Evolutionary conservation across 1,140 invertebrate genomes (phyloP), one percentile per base, ranked within the genome.

Genomic region (Rhyacophila brunnea): DNA sequence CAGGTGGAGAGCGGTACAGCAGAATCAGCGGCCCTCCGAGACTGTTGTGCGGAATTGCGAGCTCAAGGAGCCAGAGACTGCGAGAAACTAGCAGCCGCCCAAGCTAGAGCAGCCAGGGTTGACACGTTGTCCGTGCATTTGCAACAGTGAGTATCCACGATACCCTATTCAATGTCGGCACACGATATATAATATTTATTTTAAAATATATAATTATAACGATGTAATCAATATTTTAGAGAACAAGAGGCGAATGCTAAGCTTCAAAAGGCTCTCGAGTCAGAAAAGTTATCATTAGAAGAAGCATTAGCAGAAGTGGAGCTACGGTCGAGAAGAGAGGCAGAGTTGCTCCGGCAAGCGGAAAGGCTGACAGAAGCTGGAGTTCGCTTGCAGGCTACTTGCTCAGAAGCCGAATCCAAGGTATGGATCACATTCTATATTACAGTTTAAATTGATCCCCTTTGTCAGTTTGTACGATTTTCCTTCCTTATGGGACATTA

Each of bases 91-190:
- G 75, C 77, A 0, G 71, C 73, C 0, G 57, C 77, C 14, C 47
- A 75, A 11, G 75, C 77, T 1, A 66, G 71, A n/a, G 77, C 75
- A 0, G 74, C 77, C 1, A 60, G 75, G 0, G 72, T 73, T 0
- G 77, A 78, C 57, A 71, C 74, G 1, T 68, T 79, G 3, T 65
- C 67, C n/a, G 67, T 68, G 0, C 77, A 77, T 44, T 49, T 79
- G 20, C 68, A 77, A 46, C 71, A 75, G 76, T 78, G 53, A 46
- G 48, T n/a, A n/a, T n/a, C n/a, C n/a, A n/a, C n/a, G n/a, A n/a
- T n/a, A n/a, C n/a, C n/a, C n/a, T n/a, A n/a, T n/a, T n/a, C n/a
- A n/a, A n/a, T n/a, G n/a, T n/a, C n/a, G n/a, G n/a, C n/a, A n/a
- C n/a, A n/a, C n/a, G n/a, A n/a, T n/a, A n/a, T n/a, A n/a, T n/a